Evolutionary conservation across 2,113 vertebrate species (phyloP).

Genomic region (Cairina moschata): DNA sequence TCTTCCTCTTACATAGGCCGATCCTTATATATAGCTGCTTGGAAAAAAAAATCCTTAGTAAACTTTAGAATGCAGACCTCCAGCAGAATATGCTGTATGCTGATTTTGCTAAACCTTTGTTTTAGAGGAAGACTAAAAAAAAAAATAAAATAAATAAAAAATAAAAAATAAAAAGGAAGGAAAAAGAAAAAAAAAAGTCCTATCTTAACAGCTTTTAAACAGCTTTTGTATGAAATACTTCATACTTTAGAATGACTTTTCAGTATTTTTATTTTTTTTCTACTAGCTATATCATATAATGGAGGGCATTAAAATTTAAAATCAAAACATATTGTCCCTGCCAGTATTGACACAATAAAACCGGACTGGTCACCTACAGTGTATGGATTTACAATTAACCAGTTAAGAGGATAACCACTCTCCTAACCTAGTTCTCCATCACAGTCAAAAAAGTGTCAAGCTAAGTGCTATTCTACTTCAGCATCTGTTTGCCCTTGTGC

Average conservation of each 20-base stretch:
- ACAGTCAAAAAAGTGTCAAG: conserved; percentile 61
- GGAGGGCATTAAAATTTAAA: neutral
- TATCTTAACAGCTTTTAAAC: neutral
- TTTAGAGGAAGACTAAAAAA: neutral
- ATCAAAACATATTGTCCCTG: neutral
- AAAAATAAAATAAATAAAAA: neutral
- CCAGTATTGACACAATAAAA: conserved; percentile 62
- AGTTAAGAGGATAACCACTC: conserved; percentile 58
- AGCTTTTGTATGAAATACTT: neutral
- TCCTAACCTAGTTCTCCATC: conserved; percentile 47
- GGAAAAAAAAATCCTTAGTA: neutral
- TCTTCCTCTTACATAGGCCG: neutral
- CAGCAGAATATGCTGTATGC: accelerated
- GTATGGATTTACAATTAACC: conserved; percentile 74
- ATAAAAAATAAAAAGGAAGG: too few species aligned
- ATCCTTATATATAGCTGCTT: neutral
- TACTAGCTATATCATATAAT: neutral
- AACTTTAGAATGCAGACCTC: neutral
- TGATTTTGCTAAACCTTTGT: neutral
- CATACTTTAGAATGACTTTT: conserved; percentile 14
- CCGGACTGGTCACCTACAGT: conserved; percentile 52
- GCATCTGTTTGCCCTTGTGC: conserved; percentile 3
- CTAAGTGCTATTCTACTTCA: neutral
- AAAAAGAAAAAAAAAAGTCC: neutral
- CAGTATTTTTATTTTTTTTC: neutral